These are phyloP conservation scores for Muscina levida DNA, from an alignment of 2,888 invertebrate genomes.

Conservation along the genomic window DNA sequence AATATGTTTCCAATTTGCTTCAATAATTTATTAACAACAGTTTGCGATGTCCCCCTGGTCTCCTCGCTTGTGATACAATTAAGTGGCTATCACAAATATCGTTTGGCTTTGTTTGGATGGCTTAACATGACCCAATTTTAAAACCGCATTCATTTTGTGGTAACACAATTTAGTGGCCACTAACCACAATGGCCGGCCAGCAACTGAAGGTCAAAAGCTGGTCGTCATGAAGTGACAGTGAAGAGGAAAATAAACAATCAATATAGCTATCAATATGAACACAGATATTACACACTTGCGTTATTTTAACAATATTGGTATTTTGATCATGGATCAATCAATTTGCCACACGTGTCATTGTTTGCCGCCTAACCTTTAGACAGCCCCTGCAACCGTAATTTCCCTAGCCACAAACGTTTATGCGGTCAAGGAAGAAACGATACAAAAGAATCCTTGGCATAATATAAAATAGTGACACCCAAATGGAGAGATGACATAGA, in stretches of 20 bases:
- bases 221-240: conserved; percentile 24
- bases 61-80: background rate
- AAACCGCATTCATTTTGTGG: conserved; percentile 27
- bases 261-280: too few species aligned
- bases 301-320: background rate
- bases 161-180: conserved; percentile 25
- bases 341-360: conserved; percentile 49
- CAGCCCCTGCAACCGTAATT: too few species aligned
- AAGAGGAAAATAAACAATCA: conserved; percentile 28
- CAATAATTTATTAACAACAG: conserved; percentile 13
- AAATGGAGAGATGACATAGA: conserved; percentile 40
- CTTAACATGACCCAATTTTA: conserved; percentile 38
- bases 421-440: too few species aligned
- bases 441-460: too few species aligned
- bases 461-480: too few species aligned
- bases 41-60: background rate
- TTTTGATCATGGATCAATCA: conserved; percentile 51
- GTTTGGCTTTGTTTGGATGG: background rate
- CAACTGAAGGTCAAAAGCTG: conserved; percentile 45
- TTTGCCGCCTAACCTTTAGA: too few species aligned
- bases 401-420: too few species aligned
- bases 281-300: too few species aligned
- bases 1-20: too few species aligned
- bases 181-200: too few species aligned
- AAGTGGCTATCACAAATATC: background rate